A percentile compares a stretch with the other conserved stretches of the same genome.
Evolutionary conservation across 1,140 invertebrate species (phyloP).

Genomic region (Calephelis nemesis): DNA sequence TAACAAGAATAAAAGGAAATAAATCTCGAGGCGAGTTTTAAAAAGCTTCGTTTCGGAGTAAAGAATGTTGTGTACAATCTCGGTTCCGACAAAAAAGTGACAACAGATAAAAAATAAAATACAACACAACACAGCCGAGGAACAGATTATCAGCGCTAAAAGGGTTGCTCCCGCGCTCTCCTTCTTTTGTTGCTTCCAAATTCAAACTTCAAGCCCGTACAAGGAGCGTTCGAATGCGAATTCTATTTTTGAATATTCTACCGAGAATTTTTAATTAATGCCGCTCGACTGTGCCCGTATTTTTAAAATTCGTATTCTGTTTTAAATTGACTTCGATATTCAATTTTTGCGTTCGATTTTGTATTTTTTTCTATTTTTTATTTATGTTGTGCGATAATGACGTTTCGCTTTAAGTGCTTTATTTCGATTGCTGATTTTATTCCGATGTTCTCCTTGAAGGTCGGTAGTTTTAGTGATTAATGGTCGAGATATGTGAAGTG

Average conservation of each 20-base stretch:
- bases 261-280: constrained; percentile 79
- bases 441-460: constrained; percentile 77
- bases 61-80: constrained; percentile 79
- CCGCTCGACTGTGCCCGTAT: constrained; percentile 72
- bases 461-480: constrained; percentile 78
- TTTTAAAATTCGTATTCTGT: constrained; percentile 76
- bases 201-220: constrained; percentile 75
- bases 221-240: constrained; percentile 77
- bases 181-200: constrained; percentile 76
- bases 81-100: constrained; percentile 76
- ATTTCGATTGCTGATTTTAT: constrained; percentile 78
- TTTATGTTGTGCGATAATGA: constrained; percentile 78
- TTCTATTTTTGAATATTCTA: constrained; percentile 80
- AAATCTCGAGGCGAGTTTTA: constrained; percentile 67
- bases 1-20: constrained; percentile 70
- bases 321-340: constrained; percentile 77
- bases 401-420: constrained; percentile 79
- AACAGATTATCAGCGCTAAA: constrained; percentile 79
- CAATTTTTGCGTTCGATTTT: constrained; percentile 77
- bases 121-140: constrained; percentile 69
- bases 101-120: constrained; percentile 73
- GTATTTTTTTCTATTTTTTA: constrained; percentile 69
- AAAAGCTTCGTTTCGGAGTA: constrained; percentile 78
- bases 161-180: constrained; percentile 76
- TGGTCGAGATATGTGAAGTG: constrained; percentile 75